Evolutionary conservation across 2,113 vertebrate species (phyloP).

Genomic region (Spilogale gracilis): DNA sequence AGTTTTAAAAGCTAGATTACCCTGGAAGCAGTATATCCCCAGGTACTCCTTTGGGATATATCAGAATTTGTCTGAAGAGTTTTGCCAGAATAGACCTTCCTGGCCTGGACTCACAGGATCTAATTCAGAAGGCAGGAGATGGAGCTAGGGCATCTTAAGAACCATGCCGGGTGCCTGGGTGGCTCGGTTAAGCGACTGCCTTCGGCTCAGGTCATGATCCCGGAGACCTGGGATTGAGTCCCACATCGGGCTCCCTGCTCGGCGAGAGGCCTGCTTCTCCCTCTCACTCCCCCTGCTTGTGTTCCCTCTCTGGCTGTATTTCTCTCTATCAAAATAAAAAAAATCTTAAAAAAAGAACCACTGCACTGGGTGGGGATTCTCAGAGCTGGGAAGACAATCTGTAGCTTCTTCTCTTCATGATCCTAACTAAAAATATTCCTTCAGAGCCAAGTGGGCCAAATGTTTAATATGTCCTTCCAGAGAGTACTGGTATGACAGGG

Average conservation of each 20-base stretch:
- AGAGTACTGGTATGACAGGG: neutral
- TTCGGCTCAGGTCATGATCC: too few species aligned
- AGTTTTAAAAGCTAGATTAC: neutral
- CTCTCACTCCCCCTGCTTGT: too few species aligned
- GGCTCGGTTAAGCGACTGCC: too few species aligned
- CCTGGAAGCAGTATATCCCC: neutral
- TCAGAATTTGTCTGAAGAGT: neutral
- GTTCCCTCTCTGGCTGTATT: too few species aligned
- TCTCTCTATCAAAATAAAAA: too few species aligned
- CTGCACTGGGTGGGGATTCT: neutral
- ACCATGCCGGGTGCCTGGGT: too few species aligned
- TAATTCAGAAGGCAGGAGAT: neutral
- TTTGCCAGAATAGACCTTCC: neutral
- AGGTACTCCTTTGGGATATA: neutral
- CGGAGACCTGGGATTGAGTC: too few species aligned
- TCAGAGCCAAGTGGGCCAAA: neutral
- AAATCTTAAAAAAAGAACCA: neutral
- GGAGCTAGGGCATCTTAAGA: neutral
- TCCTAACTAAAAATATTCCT: conserved; percentile 1
- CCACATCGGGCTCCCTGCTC: too few species aligned
- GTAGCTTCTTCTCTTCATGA: neutral
- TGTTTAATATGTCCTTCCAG: neutral
- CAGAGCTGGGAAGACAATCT: neutral
- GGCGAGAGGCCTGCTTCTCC: too few species aligned
- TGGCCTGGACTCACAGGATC: neutral